These are phyloP conservation scores for Drosophila recens DNA, from an alignment of 2,888 invertebrate species.

Conservation along the genomic window DNA sequence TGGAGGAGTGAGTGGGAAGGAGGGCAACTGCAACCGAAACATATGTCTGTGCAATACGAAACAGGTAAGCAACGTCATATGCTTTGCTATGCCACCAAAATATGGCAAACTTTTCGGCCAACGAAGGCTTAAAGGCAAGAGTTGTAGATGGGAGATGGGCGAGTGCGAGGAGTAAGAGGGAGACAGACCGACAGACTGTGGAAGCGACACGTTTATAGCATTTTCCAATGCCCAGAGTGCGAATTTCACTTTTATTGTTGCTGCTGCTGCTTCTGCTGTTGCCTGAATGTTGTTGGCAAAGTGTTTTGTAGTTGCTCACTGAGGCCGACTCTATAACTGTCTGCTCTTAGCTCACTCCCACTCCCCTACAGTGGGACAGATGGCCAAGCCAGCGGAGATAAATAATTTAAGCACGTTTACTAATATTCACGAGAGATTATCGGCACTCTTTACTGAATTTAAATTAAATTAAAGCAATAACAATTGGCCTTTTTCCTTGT, in stretches of 20 bases:
- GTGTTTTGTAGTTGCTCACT: constrained; percentile 56
- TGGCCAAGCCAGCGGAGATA: not conserved
- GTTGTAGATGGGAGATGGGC: not conserved
- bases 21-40: constrained; percentile 33
- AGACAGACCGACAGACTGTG: constrained; percentile 14
- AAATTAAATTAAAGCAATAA: too few relatives aligned
- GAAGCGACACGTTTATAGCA: constrained; percentile 73
- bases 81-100: constrained; percentile 31
- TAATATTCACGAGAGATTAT: too few relatives aligned
- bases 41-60: constrained; percentile 50
- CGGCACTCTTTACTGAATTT: too few relatives aligned
- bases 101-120: constrained; percentile 56
- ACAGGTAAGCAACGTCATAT: constrained; percentile 42
- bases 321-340: constrained; percentile 42
- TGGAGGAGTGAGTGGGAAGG: not conserved
- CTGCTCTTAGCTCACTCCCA: constrained; percentile 32
- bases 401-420: too few relatives aligned
- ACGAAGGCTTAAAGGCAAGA: constrained; percentile 1
- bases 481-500: too few relatives aligned
- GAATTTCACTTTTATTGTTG: constrained; percentile 76
- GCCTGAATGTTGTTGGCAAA: constrained; percentile 53
- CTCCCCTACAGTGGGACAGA: not conserved
- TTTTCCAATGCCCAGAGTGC: constrained; percentile 72
- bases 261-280: constrained; percentile 27
- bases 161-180: not conserved